phyloP scores from a whole-genome alignment of 2,113 vertebrate genomes.

The Sphyrna mokarran region DNA sequence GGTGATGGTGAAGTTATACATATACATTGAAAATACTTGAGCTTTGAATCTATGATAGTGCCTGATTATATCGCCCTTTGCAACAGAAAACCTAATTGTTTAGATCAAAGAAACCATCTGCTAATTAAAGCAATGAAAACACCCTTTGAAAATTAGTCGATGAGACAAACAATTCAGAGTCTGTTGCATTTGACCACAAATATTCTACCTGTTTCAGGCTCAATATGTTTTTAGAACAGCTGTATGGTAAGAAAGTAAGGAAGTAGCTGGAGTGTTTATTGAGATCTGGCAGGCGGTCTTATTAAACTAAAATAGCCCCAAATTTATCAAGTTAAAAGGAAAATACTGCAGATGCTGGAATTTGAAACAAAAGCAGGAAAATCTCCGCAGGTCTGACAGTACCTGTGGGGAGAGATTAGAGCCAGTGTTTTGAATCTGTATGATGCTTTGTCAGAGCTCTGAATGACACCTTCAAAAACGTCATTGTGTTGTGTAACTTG shows the following conservation, averaged over 20 bases:
- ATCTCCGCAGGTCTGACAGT: too few relatives aligned
- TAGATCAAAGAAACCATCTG: background rate
- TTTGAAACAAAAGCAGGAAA: too few relatives aligned
- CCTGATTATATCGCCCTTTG: background rate
- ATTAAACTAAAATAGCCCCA: background rate
- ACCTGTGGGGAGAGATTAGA: too few relatives aligned
- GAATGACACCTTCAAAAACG: background rate
- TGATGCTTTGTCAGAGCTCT: too few relatives aligned
- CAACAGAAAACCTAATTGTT: background rate
- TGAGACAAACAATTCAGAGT: background rate
- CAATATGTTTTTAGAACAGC: background rate
- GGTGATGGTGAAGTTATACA: background rate
- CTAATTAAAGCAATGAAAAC: background rate
- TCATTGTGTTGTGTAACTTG: background rate
- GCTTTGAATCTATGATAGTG: background rate
- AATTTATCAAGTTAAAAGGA: background rate
- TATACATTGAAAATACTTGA: background rate
- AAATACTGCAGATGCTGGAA: too few relatives aligned
- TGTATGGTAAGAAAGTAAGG: background rate
- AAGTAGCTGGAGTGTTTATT: background rate
- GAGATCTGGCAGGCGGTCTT: background rate
- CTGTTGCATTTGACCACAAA: background rate
- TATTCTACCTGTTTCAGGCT: background rate
- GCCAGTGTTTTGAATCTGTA: too few relatives aligned
- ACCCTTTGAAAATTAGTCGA: background rate